phyloP scores from a whole-genome alignment of 2,888 invertebrate genomes.

The Micoletzkya japonica region DNA sequence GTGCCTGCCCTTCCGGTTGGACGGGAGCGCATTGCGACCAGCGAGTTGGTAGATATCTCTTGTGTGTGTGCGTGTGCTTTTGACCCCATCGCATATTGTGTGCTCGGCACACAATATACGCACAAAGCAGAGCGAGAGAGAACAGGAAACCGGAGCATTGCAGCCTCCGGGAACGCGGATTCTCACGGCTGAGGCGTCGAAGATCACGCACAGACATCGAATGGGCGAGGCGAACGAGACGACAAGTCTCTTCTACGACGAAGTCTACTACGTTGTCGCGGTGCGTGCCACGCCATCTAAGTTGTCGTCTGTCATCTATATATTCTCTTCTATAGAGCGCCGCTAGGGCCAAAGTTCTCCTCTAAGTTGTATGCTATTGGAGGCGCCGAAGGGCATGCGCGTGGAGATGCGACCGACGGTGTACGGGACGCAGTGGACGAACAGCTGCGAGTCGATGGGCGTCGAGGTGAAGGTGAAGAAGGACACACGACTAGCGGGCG shows the following conservation, averaged over 20 bases:
- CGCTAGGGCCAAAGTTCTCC: background rate
- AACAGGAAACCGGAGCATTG: background rate
- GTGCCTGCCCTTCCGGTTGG: slow-evolving; percentile 32
- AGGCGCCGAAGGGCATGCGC: slow-evolving; percentile 5
- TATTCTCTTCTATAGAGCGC: background rate
- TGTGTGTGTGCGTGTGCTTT: too few species aligned
- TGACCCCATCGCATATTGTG: background rate
- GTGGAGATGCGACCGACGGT: slow-evolving; percentile 12
- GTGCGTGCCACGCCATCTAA: background rate
- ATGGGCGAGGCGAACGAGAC: slow-evolving; percentile 3
- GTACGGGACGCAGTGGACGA: slow-evolving; percentile 21
- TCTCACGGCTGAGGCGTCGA: background rate
- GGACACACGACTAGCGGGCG: background rate
- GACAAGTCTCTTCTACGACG: background rate
- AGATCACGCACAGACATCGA: background rate
- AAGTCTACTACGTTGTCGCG: slow-evolving; percentile 4
- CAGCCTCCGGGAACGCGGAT: background rate
- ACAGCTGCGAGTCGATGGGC: slow-evolving; percentile 24
- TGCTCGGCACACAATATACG: background rate
- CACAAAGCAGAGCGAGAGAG: background rate
- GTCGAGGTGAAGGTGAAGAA: slow-evolving; percentile 13
- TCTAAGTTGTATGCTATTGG: background rate
- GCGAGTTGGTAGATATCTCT: background rate
- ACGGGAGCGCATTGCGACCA: slow-evolving; percentile 16
- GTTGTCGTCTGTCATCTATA: background rate